phyloP scores from a whole-genome alignment of 2,888 invertebrate species.

The Corbicula japonica region DNA sequence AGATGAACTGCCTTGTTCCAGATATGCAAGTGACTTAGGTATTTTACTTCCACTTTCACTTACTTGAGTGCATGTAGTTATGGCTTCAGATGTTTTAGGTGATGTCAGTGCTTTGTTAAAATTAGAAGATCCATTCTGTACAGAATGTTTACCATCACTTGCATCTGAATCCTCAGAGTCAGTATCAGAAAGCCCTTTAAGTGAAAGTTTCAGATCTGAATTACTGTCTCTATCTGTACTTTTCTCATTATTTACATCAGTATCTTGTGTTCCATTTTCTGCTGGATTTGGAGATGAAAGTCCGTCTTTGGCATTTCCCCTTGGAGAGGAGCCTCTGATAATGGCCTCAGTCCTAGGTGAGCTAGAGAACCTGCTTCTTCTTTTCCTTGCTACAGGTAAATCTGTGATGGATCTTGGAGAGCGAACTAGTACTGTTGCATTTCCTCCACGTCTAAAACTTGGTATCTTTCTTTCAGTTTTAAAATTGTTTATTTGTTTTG shows the following conservation, averaged over 20 bases:
- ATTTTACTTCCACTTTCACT: conserved; percentile 52
- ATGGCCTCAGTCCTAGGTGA: no score
- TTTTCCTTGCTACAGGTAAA: no score
- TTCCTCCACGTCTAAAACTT: conserved; percentile 32
- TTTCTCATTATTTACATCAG: neutral
- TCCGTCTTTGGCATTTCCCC: no score
- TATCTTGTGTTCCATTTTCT: no score
- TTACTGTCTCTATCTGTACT: conserved; percentile 13
- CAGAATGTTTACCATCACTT: conserved; percentile 12
- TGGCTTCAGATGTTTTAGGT: conserved; percentile 59
- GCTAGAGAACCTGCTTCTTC: no score
- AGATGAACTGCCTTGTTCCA: conserved; percentile 25
- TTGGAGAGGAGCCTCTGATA: no score
- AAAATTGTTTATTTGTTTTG: no score
- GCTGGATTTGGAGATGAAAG: no score
- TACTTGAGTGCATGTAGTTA: conserved; percentile 32
- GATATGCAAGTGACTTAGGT: no score
- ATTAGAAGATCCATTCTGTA: conserved; percentile 36
- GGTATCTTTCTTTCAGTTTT: conserved; percentile 17
- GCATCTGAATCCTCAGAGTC: conserved; percentile 38
- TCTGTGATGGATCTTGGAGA: conserved; percentile 33
- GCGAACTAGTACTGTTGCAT: conserved; percentile 35
- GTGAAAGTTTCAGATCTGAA: conserved; percentile 51
- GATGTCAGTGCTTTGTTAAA: conserved; percentile 50
- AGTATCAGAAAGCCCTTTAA: conserved; percentile 59